These are phyloP conservation scores for Amiota minor DNA, from an alignment of 2,888 invertebrate species.

Conservation along the genomic window DNA sequence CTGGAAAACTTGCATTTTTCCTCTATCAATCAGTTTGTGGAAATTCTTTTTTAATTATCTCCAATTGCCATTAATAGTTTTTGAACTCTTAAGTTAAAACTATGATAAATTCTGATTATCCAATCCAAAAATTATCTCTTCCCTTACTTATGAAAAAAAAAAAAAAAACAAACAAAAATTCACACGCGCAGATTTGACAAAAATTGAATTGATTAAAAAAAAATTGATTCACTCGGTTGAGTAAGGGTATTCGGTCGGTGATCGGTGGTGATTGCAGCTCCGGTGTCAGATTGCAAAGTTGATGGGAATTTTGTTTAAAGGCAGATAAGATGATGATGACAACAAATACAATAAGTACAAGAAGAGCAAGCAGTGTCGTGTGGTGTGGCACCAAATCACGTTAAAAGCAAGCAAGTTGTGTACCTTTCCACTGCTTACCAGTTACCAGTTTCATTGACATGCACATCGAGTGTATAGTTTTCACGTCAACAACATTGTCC, in stretches of 20 bases:
- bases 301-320: slow-evolving; percentile 61
- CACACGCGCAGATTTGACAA: slow-evolving; percentile 44
- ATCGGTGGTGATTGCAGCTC: slow-evolving; percentile 48
- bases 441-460: slow-evolving; percentile 49
- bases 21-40: neutral
- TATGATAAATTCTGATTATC: neutral
- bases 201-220: slow-evolving; percentile 18
- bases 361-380: slow-evolving; percentile 1
- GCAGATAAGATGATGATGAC: slow-evolving; percentile 34
- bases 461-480: slow-evolving; percentile 48
- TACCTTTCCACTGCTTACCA: slow-evolving; percentile 15
- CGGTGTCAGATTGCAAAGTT: slow-evolving; percentile 54
- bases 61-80: neutral
- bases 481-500: slow-evolving; percentile 53
- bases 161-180: slow-evolving; percentile 39
- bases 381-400: slow-evolving; percentile 56
- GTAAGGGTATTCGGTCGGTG: slow-evolving; percentile 67
- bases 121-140: neutral
- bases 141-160: neutral
- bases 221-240: slow-evolving; percentile 61
- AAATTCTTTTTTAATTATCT: neutral
- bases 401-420: slow-evolving; percentile 48
- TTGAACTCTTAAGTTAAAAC: neutral
- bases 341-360: slow-evolving; percentile 16
- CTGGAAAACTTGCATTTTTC: slow-evolving; percentile 10